phyloP scores from a whole-genome alignment of 2,888 invertebrate species.

The Hoplodrina ambigua region DNA sequence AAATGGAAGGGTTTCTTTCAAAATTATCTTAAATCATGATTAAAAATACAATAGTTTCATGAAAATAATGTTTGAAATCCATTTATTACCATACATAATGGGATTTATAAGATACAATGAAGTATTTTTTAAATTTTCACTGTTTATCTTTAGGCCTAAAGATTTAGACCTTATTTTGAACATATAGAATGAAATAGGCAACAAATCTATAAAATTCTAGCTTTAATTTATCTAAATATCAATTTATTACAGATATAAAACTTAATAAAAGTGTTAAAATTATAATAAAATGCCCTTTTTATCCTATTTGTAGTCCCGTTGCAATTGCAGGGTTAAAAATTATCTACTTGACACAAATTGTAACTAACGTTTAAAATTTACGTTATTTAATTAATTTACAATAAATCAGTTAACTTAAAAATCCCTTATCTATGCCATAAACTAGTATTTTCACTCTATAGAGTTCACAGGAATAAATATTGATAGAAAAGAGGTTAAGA shows the following conservation, averaged over 20 bases:
- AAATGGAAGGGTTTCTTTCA: background rate
- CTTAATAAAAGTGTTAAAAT: slow-evolving; percentile 30
- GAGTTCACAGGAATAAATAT: background rate
- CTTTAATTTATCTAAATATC: background rate
- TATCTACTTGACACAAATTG: background rate
- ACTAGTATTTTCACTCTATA: background rate
- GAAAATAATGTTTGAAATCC: background rate
- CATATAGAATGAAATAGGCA: background rate
- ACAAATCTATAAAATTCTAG: background rate
- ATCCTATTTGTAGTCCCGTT: background rate
- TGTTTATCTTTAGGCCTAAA: slow-evolving; percentile 53
- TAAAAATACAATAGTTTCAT: background rate
- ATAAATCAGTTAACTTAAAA: background rate
- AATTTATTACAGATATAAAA: background rate
- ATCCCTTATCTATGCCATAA: background rate
- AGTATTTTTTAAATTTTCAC: background rate
- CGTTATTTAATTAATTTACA: background rate
- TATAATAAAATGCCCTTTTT: background rate
- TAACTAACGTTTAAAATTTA: background rate
- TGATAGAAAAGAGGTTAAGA: background rate
- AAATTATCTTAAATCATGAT: background rate
- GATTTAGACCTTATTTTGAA: slow-evolving; percentile 6
- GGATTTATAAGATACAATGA: background rate
- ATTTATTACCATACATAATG: background rate
- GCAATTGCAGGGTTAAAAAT: background rate